Percentiles rank a stretch among this genome's conserved stretches.
phyloP scores from a whole-genome alignment of 2,888 invertebrate species.

The Agrotis ipsilon region DNA sequence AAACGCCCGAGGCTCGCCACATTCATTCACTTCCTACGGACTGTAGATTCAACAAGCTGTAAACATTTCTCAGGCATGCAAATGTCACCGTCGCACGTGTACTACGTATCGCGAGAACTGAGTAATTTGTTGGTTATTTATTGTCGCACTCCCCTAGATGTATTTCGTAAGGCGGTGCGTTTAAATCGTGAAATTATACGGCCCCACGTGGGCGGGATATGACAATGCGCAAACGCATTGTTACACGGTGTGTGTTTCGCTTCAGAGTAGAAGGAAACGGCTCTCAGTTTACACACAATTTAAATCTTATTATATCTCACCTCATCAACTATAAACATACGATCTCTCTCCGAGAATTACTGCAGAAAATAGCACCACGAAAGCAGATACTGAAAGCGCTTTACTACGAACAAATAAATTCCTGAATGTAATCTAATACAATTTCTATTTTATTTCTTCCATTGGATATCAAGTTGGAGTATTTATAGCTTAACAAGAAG shows the following conservation, averaged over 20 bases:
- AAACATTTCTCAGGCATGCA: slow-evolving; percentile 85
- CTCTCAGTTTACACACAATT: slow-evolving; percentile 20
- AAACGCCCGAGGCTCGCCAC: slow-evolving; percentile 63
- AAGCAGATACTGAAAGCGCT: slow-evolving; percentile 12
- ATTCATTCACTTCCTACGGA: slow-evolving; percentile 68
- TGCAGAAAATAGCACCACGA: not conserved
- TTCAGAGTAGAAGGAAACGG: slow-evolving; percentile 38
- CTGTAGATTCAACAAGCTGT: slow-evolving; percentile 70
- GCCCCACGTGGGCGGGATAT: slow-evolving; percentile 84
- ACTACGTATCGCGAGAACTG: slow-evolving; percentile 75
- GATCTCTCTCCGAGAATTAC: slow-evolving; percentile 5
- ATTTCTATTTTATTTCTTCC: slow-evolving; percentile 38
- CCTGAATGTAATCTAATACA: slow-evolving; percentile 11
- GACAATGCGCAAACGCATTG: slow-evolving; percentile 86
- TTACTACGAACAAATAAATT: slow-evolving; percentile 21
- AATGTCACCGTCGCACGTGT: slow-evolving; percentile 83
- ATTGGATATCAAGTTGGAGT: slow-evolving; percentile 23
- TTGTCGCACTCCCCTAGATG: slow-evolving; percentile 79
- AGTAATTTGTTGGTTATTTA: slow-evolving; percentile 90
- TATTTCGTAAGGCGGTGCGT: slow-evolving; percentile 85
- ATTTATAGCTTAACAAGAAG: slow-evolving; percentile 43
- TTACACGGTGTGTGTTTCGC: slow-evolving; percentile 61
- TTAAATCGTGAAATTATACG: slow-evolving; percentile 89
- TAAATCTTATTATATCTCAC: slow-evolving; percentile 10
- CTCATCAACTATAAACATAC: slow-evolving; percentile 1